Conservation (phyloP, 2,113 vertebrate genomes). For the Tichodroma muraria region DNA sequence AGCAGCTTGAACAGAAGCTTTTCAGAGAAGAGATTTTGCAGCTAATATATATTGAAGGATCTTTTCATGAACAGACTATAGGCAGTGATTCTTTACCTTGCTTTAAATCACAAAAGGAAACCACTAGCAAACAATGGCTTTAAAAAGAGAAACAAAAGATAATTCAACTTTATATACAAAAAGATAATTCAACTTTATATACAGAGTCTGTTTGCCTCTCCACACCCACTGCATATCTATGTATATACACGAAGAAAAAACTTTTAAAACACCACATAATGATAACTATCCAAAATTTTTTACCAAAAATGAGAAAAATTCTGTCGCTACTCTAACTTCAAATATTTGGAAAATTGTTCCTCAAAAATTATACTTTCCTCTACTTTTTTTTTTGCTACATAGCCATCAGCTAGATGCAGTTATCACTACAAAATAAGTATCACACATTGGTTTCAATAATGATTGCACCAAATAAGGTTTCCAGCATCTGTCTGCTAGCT, state of each 20-base stretch:
- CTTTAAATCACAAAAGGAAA: conserved; percentile 49
- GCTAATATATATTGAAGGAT: not conserved
- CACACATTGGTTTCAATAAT: not conserved
- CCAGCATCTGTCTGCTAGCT: not conserved
- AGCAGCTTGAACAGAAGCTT: not conserved
- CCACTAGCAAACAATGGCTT: not conserved
- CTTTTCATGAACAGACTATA: conserved; percentile 3
- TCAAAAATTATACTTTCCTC: not conserved
- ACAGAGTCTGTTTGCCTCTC: not conserved
- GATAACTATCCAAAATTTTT: not conserved
- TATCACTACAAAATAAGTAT: not conserved
- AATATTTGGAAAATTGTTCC: not conserved
- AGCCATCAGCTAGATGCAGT: not conserved
- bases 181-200: conserved; percentile 14
- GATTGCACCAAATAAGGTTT: not conserved
- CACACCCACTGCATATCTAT: not conserved
- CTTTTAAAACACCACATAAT: not conserved
- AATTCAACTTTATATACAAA: not conserved
- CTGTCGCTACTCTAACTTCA: not conserved
- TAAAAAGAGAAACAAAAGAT: conserved; percentile 47
- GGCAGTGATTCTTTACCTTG: not conserved
- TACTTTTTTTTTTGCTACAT: not conserved
- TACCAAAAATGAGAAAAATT: not conserved
- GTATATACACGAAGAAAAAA: not conserved
- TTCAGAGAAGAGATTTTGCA: conserved; percentile 7